Percentiles rank a stretch among this genome's conserved stretches.
phyloP scores from a whole-genome alignment of 2,113 vertebrate species.

The Odocoileus hemionus region DNA sequence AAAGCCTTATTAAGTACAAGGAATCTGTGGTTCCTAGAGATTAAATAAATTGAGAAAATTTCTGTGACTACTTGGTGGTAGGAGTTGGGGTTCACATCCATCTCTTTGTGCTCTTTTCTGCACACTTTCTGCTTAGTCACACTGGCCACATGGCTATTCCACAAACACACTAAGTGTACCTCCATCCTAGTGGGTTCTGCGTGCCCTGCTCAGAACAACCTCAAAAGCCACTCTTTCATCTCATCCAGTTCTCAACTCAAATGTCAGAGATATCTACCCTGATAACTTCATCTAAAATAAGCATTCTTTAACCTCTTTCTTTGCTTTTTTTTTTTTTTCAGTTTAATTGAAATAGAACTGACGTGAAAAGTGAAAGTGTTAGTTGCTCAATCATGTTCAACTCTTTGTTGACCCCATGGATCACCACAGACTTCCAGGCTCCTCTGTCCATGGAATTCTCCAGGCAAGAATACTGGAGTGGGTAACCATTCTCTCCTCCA shows the following conservation, averaged over 20 bases:
- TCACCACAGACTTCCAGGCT: neutral
- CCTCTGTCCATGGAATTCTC: neutral
- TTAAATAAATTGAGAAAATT: neutral
- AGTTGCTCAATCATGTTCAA: neutral
- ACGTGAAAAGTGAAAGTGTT: neutral
- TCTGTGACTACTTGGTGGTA: neutral
- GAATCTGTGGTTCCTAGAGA: neutral
- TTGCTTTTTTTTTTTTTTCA: neutral
- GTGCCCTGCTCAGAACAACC: neutral
- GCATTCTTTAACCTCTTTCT: neutral
- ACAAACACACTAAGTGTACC: neutral
- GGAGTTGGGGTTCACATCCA: neutral
- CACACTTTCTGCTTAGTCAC: too few relatives aligned
- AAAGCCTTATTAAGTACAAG: neutral
- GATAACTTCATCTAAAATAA: neutral
- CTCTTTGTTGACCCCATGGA: neutral
- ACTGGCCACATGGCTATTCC: too few relatives aligned
- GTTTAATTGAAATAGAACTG: neutral
- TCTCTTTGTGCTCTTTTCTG: accelerated
- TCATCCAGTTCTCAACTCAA: neutral
- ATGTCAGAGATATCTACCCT: neutral
- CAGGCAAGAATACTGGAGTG: neutral
- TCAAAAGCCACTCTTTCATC: neutral
- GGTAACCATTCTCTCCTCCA: neutral
- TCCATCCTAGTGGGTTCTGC: neutral